Conservation (phyloP, 2,113 vertebrate genomes). For the Syngnathoides biaculeatus region DNA sequence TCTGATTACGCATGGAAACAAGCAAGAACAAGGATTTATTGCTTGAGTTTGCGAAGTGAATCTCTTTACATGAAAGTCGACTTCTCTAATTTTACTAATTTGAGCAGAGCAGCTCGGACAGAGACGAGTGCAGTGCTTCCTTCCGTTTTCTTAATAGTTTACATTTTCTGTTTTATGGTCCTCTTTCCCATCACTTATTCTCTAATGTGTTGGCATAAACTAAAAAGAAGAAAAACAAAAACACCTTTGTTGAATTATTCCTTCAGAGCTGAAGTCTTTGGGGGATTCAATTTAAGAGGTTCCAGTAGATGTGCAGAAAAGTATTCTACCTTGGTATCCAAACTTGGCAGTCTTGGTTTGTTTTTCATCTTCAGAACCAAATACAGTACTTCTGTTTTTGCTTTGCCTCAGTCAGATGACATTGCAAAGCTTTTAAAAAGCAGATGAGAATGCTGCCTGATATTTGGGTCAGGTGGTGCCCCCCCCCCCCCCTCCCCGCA, state of each 20-base stretch:
- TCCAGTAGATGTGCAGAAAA: neutral
- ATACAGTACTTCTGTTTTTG: neutral
- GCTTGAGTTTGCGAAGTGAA: too few relatives aligned
- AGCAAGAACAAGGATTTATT: too few relatives aligned
- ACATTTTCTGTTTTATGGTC: too few relatives aligned
- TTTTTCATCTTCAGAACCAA: neutral
- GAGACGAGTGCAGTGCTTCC: too few relatives aligned
- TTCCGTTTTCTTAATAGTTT: too few relatives aligned
- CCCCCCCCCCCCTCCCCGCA: slow-evolving; percentile 30
- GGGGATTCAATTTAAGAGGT: neutral
- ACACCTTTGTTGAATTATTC: neutral
- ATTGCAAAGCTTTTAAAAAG: slow-evolving; percentile 28
- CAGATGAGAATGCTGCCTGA: slow-evolving; percentile 23
- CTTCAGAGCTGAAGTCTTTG: neutral
- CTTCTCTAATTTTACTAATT: too few relatives aligned
- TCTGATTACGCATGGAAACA: too few relatives aligned
- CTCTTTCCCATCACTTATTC: neutral
- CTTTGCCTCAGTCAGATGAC: slow-evolving; percentile 13
- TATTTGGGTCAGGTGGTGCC: slow-evolving; percentile 32
- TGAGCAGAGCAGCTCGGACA: too few relatives aligned
- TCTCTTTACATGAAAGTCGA: neutral
- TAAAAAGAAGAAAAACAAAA: neutral
- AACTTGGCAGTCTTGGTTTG: neutral
- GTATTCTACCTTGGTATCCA: neutral
- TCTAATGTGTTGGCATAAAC: neutral